These are phyloP conservation scores for Platysternon megacephalum DNA, from an alignment of 2,113 vertebrate species.

Conservation along the genomic window DNA sequence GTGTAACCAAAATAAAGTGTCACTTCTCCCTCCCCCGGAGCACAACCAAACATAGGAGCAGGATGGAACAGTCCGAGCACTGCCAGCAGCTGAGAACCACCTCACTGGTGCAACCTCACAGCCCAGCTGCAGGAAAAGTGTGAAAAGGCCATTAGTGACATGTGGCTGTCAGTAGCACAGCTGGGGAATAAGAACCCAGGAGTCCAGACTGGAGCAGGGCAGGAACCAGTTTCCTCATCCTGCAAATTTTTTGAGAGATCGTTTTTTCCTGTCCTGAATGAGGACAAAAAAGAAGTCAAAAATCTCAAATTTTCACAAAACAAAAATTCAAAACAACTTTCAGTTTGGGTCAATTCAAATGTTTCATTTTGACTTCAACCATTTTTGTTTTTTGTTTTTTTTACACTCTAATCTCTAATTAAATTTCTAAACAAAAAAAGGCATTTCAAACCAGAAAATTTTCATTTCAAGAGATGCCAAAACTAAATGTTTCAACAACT, in stretches of 20 bases:
- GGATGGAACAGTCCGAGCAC: accelerated
- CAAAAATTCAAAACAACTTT: neutral
- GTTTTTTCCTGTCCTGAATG: neutral
- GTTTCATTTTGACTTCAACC: neutral
- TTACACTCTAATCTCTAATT: neutral
- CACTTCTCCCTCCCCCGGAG: neutral
- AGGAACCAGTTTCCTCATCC: neutral
- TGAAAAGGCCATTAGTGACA: neutral
- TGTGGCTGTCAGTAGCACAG: neutral
- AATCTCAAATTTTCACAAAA: neutral
- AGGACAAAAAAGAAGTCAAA: neutral
- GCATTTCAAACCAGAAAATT: neutral
- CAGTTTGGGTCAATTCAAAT: neutral
- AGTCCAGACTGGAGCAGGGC: neutral
- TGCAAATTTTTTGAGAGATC: neutral
- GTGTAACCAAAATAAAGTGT: too few species aligned
- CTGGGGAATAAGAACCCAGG: neutral
- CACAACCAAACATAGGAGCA: neutral
- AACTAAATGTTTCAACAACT: neutral
- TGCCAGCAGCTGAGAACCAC: accelerated
- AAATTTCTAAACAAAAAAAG: neutral
- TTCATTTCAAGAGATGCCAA: neutral
- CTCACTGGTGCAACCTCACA: accelerated
- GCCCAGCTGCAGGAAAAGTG: neutral
- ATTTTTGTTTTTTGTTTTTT: neutral